Evolutionary conservation across 2,113 vertebrate species (phyloP).

Genomic region (Morone chrysops): DNA sequence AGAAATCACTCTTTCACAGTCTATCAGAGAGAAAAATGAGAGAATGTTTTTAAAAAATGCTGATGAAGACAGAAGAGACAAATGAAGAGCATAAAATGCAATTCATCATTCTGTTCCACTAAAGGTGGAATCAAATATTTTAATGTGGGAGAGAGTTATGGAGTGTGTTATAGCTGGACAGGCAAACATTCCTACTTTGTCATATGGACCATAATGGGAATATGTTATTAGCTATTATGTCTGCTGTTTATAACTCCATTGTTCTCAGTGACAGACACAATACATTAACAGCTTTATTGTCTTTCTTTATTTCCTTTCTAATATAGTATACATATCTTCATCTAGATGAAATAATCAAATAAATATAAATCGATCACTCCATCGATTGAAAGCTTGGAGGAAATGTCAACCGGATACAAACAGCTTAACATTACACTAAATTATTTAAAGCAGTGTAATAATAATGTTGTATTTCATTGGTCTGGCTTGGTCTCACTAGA

Average conservation of each 20-base stretch:
- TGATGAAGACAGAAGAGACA: conserved; percentile 73
- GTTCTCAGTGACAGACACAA: neutral
- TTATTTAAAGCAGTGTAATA: conserved; percentile 32
- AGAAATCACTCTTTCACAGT: conserved; percentile 70
- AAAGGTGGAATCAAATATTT: conserved; percentile 67
- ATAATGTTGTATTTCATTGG: conserved; percentile 37
- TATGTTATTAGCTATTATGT: conserved; percentile 20
- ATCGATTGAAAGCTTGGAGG: conserved; percentile 7
- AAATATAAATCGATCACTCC: neutral
- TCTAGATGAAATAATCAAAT: neutral
- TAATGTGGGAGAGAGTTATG: conserved; percentile 39
- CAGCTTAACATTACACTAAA: conserved; percentile 1
- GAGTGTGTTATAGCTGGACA: conserved; percentile 8
- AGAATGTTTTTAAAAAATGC: conserved; percentile 58
- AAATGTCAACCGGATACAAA: conserved; percentile 30
- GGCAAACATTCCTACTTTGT: conserved; percentile 28
- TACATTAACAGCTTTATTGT: neutral
- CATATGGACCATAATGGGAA: conserved; percentile 9
- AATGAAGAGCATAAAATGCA: conserved; percentile 63
- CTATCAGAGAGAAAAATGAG: conserved; percentile 74
- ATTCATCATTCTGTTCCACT: conserved; percentile 69
- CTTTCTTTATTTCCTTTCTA: neutral
- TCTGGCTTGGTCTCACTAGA: conserved; percentile 22
- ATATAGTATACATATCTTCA: neutral
- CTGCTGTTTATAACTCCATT: conserved; percentile 12